Percentiles rank a stretch among this genome's conserved stretches.
Conservation (phyloP, 2,888 invertebrate genomes). For the Salpingus planirostris region DNA sequence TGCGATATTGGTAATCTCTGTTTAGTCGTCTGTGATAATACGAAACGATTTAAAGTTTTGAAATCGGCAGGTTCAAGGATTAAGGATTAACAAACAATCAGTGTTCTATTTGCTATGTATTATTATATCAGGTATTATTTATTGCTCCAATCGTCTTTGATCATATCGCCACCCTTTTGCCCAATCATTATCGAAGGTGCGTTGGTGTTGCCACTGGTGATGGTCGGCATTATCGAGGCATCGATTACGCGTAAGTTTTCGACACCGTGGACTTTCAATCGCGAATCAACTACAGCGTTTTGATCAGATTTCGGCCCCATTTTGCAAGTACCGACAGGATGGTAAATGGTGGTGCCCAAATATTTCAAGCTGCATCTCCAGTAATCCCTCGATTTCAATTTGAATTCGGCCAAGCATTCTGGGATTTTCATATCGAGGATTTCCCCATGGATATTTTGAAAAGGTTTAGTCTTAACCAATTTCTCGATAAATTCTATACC, state of each 20-base stretch:
- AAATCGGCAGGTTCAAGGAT: no score
- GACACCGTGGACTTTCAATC: slow-evolving; percentile 59
- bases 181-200: slow-evolving; percentile 43
- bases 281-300: slow-evolving; percentile 60
- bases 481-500: slow-evolving; percentile 40
- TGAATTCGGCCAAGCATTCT: slow-evolving; percentile 42
- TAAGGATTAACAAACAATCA: no score
- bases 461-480: slow-evolving; percentile 38
- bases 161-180: slow-evolving; percentile 44
- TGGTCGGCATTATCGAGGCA: slow-evolving; percentile 74
- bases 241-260: slow-evolving; percentile 63
- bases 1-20: no score
- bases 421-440: slow-evolving; percentile 33
- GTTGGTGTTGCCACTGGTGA: slow-evolving; percentile 51
- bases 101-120: no score
- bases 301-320: slow-evolving; percentile 58
- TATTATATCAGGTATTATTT: no score
- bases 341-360: slow-evolving; percentile 26
- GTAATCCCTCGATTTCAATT: slow-evolving; percentile 42
- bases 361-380: slow-evolving; percentile 43
- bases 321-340: slow-evolving; percentile 34
- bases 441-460: slow-evolving; percentile 36
- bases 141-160: slow-evolving; percentile 32
- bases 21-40: no score
- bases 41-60: no score